These are phyloP conservation scores for Carabus problematicus DNA, from an alignment of 2,888 invertebrate species.

Conservation along the genomic window DNA sequence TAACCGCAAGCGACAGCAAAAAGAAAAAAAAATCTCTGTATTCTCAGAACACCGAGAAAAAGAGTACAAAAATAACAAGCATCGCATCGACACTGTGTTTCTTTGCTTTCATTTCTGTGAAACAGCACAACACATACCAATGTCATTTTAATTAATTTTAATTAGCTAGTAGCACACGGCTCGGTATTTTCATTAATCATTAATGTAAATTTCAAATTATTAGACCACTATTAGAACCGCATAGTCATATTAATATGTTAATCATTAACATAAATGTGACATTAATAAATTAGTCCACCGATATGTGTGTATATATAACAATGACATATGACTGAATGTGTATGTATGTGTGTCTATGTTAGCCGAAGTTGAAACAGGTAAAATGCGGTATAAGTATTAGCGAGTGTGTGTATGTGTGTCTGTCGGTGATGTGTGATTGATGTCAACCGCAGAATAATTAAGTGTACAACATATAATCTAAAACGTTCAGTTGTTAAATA, in stretches of 20 bases:
- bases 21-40: slow-evolving; percentile 25
- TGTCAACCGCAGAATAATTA: slow-evolving; percentile 8
- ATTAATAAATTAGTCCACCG: slow-evolving; percentile 25
- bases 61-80: slow-evolving; percentile 13
- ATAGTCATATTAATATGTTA: slow-evolving; percentile 35
- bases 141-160: slow-evolving; percentile 36
- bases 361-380: too few relatives aligned
- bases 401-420: too few relatives aligned
- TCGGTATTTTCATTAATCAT: slow-evolving; percentile 22
- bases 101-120: slow-evolving; percentile 6
- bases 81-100: background rate
- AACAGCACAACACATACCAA: slow-evolving; percentile 22
- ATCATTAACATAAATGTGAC: slow-evolving; percentile 34
- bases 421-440: slow-evolving; percentile 1
- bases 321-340: too few relatives aligned
- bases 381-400: too few relatives aligned
- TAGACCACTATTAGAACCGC: slow-evolving; percentile 27
- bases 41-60: slow-evolving; percentile 25
- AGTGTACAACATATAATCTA: background rate
- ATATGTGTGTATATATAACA: too few relatives aligned
- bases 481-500: background rate
- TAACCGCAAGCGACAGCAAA: slow-evolving; percentile 18
- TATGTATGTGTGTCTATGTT: too few relatives aligned
- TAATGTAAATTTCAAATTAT: slow-evolving; percentile 35
- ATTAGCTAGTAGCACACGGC: slow-evolving; percentile 12